Evolutionary conservation across 2,888 invertebrate species (phyloP).

Genomic region (Branchipolynoe longqiensis): DNA sequence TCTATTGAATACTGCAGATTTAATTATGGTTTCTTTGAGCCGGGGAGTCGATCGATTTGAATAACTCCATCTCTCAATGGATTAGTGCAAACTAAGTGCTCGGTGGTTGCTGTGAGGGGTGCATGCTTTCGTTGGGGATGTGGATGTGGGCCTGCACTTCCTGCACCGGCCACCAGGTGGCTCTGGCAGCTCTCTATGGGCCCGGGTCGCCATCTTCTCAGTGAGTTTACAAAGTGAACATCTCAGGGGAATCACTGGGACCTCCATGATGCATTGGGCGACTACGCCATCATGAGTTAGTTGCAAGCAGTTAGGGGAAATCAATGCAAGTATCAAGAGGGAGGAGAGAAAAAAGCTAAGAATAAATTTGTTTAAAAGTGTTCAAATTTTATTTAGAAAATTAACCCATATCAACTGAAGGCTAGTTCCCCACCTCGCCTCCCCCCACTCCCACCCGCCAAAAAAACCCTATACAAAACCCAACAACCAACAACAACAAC

Average conservation of each 20-base stretch:
- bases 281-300: background rate
- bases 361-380: too few species aligned
- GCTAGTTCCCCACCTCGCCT: background rate
- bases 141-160: too few species aligned
- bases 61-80: conserved; percentile 13
- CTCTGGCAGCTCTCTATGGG: background rate
- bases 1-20: background rate
- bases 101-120: background rate
- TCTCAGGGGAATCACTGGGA: conserved; percentile 20
- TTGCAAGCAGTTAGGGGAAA: conserved; percentile 37
- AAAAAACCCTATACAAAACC: too few species aligned
- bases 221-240: conserved; percentile 40
- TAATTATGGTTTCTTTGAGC: conserved; percentile 16
- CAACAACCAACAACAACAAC: too few species aligned
- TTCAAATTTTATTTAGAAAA: conserved; percentile 19
- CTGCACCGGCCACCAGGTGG: conserved; percentile 11
- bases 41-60: conserved; percentile 15
- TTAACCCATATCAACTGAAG: conserved; percentile 10
- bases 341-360: too few species aligned
- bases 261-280: conserved; percentile 36
- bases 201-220: background rate
- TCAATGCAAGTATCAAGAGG: too few species aligned
- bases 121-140: background rate
- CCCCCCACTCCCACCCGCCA: too few species aligned
- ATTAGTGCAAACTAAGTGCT: background rate